Evolutionary conservation across 2,797 vertebrate genomes (phyloP), one percentile per base, ranked within the genome.

Genomic region (Neostethus bicornis): DNA sequence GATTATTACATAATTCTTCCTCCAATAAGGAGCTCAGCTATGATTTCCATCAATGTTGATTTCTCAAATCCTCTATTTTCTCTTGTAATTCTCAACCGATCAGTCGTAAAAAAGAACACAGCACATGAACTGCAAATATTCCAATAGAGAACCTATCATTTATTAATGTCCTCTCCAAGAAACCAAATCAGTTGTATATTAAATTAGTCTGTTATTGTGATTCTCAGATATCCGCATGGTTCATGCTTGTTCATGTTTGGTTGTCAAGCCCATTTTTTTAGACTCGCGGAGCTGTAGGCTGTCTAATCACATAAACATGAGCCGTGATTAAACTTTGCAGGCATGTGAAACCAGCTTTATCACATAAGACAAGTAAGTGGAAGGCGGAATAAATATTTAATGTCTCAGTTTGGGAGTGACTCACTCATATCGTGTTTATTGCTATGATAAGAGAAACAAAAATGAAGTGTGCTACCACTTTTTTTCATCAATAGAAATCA

Each of bases 371-470:
- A n/a, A 57, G 31, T 7, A 31, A 0, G 8, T 3, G 16, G 31
- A 19, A 61, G 61, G 24, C 26, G 63, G 68, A 77, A 59, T 4
- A 61, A 77, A 79, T 55, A 69, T 42, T 66, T 31, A 59, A 35
- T 25, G 35, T 55, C 64, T 60, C 23, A n/a, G 49, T 58, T 44
- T 20, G 25, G 66, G 44, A 59, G 50, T 23, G 20, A 57, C 54
- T 17, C 29, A 28, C 25, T 34, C 7, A 41, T 57, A 69, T 72
- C 37, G 21, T 37, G 69, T 76, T 72, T 28, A 65, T 39, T 66
- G 52, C 55, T 24, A 29, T 39, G 32, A n/a, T 56, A 65, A 24
- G n/a, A 17, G 50, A 21, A 59, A 4, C 24, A 29, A 29, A 29
- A 1, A 4, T 29, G 12, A 11, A 9, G 1, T 9, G 11, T 17